Evolutionary conservation across 1,140 invertebrate genomes (phyloP), one percentile per base, ranked within the genome.

Genomic region (Micrasema longulum): DNA sequence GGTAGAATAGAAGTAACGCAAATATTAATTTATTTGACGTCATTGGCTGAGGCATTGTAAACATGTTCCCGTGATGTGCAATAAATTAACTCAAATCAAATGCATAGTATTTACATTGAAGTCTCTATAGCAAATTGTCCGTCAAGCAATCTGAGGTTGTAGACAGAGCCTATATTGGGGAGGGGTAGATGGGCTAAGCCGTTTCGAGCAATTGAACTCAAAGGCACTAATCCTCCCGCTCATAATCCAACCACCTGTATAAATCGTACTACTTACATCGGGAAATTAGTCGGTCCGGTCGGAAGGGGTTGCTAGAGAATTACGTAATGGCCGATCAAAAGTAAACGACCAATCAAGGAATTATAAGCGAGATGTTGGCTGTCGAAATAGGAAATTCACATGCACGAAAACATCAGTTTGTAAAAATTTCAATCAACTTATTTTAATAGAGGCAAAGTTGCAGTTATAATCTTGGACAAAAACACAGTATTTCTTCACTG

Each of bases 181-280:
- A 23, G 41, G 18, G 41, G 66, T 41, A 43, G 66, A 43, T 50
- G 12, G 64, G 64, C 47, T 71, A 26, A 75, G 48, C 65, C 73
- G 45, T 75, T 75, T 71, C 73, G 69, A 69, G 69, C 73, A 75
- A 75, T 75, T 75, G 73, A 71, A 75, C 73, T 75, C 64, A 71
- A 69, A 71, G 64, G 65, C 69, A 68, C 65, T 75, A 75, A 75
- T 75, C 73, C 73, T 75, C 60, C 38, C 69, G 73, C 69, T 71
- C 67, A 69, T 69, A 64, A 62, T 52, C 73, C 73, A 64, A 65
- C 69, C 66, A 75, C 69, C 73, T 75, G 60, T 63, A 47, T 38
- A 26, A 35, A 26, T 36, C 14, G 55, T 9, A 20, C 31, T 11
- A 14, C n/a, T 47, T 67, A 63, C 48, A 47, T 31, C 12, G 26